A percentile compares a stretch with the other conserved stretches of the same genome.
phyloP scores from a whole-genome alignment of 2,888 invertebrate genomes.

The Cheilosia soror region DNA sequence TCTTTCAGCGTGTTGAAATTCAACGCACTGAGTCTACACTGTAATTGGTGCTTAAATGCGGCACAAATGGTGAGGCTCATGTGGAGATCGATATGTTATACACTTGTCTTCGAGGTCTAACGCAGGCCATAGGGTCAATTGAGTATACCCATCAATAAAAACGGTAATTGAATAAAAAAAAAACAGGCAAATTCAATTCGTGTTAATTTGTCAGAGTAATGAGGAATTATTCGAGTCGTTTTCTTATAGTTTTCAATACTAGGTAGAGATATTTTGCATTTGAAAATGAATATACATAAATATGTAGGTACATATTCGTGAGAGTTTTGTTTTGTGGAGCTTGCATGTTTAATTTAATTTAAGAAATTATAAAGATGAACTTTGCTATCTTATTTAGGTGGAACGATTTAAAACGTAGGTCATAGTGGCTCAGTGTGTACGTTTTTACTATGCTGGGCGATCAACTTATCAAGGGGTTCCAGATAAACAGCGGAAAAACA shows the following conservation, averaged over 20 bases:
- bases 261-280: background rate
- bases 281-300: background rate
- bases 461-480: no score
- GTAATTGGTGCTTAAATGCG: slow-evolving; percentile 32
- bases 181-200: slow-evolving; percentile 62
- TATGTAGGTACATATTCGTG: background rate
- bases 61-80: slow-evolving; percentile 30
- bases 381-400: background rate
- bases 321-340: background rate
- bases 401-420: background rate
- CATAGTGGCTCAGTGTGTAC: background rate
- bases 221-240: slow-evolving; percentile 9
- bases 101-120: slow-evolving; percentile 46
- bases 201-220: slow-evolving; percentile 52
- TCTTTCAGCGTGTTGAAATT: slow-evolving; percentile 17
- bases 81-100: slow-evolving; percentile 48
- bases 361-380: background rate
- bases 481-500: no score
- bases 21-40: slow-evolving; percentile 28
- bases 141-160: slow-evolving; percentile 64
- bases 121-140: slow-evolving; percentile 70
- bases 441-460: background rate
- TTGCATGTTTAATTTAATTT: background rate
- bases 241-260: background rate
- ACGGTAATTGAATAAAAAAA: slow-evolving; percentile 70